phyloP scores from a whole-genome alignment of 1,140 invertebrate genomes.

The Streblospio benedicti region DNA sequence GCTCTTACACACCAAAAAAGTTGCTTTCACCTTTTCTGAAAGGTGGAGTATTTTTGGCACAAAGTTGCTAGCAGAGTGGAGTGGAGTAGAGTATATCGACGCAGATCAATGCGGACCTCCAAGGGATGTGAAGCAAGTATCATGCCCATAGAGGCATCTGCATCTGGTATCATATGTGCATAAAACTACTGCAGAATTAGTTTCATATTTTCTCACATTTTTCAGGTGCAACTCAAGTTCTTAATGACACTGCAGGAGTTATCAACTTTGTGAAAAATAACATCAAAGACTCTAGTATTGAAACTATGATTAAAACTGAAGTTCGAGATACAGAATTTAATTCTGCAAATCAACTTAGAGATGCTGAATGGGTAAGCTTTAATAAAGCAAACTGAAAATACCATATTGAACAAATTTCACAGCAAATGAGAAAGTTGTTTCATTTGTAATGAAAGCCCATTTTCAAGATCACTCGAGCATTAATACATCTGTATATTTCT shows the following conservation, averaged over 20 bases:
- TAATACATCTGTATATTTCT: too few species aligned
- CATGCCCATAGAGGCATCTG: not conserved
- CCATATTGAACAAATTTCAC: not conserved
- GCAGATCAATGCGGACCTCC: too few species aligned
- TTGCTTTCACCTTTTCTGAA: too few species aligned
- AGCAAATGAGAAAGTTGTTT: not conserved
- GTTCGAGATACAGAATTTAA: conserved; percentile 4
- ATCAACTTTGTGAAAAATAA: conserved; percentile 1
- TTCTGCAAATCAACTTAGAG: not conserved
- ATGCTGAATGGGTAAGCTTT: not conserved
- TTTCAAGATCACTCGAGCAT: too few species aligned
- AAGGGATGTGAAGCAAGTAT: too few species aligned
- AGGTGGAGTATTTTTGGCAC: not conserved
- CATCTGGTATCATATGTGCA: not conserved
- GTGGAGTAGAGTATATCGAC: not conserved
- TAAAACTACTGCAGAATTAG: not conserved
- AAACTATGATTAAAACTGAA: conserved; percentile 14
- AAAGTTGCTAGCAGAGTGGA: not conserved
- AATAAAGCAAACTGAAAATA: not conserved
- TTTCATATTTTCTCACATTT: not conserved
- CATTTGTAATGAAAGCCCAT: too few species aligned
- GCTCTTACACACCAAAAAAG: too few species aligned
- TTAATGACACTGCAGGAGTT: not conserved
- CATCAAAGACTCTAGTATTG: not conserved
- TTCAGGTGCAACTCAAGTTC: conserved; percentile 1